Base-by-base conservation (phyloP, 2,888 invertebrate genomes). In the Sminthurinus aureus region DNA sequence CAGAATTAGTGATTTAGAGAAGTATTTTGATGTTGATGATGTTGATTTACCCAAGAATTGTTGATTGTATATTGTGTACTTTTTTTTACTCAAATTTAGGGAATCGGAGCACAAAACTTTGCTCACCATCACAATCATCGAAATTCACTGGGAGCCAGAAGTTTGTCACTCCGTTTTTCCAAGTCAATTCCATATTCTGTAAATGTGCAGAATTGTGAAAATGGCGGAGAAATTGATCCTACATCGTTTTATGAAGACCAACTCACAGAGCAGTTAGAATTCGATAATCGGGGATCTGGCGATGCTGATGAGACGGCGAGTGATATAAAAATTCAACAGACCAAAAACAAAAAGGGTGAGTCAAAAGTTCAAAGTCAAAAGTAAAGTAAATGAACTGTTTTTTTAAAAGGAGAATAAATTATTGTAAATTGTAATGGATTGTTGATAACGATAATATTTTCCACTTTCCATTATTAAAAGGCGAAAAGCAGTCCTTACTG, bases 111-210 rank as follows among this genome's bases (percentile, higher is more conserved):
- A 38, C 38, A 1, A 38, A 38, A 38, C 38, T 38, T 38, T 38
- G 38, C 3, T 38, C 38, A 38, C 38, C 38, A 38, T 38, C 38
- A 38, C 38, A 38, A 38, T 6, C 38, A 38, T 38, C 38, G 38
- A 38, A 38, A 6, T 38, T 38, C 58, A 58, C 82, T 74, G 13
- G 82, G 75, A 83, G 85, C 84, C n/a, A 82, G 86, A 80, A 85
- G 87, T 83, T 81, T 86, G 77, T 87, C 87, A 20, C 81, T 87
- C 24, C 77, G 87, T 51, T 74, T 87, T 52, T 85, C 86, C 79
- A 87, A 87, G 81, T 87, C 87, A 52, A 87, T 85, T 69, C 87
- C 87, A 22, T 67, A 67, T n/a, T 2, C 64, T 64, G 67, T n/a
- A 67, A 22, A 67, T 20, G n/a, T n/a, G n/a, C 20, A 67, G 20